phyloP scores from a whole-genome alignment of 2,113 vertebrate species.

The Pagrus major region DNA sequence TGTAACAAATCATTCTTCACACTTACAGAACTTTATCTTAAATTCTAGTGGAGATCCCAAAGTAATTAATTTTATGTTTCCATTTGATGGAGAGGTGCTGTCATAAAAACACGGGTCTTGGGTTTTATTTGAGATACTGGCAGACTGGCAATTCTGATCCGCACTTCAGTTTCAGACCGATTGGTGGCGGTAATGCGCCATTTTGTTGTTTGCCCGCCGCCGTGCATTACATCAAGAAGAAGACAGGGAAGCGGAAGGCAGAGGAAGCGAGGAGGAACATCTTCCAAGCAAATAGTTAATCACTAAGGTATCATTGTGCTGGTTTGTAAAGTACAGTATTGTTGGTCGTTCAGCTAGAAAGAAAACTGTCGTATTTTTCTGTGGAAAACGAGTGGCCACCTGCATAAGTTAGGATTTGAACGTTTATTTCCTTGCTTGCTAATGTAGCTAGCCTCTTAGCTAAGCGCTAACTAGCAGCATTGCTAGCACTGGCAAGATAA shows the following conservation, averaged over 20 bases:
- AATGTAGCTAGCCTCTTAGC: slow-evolving; percentile 2
- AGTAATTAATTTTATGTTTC: too few relatives aligned
- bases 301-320: neutral
- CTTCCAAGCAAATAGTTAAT: too few relatives aligned
- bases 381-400: neutral
- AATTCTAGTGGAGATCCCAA: neutral
- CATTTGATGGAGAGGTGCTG: neutral
- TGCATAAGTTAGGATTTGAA: rapidly evolving
- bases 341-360: neutral
- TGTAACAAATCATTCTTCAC: too few relatives aligned
- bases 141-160: neutral
- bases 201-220: neutral
- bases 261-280: too few relatives aligned
- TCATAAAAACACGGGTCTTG: too few relatives aligned
- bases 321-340: neutral
- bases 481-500: neutral
- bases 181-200: slow-evolving; percentile 1
- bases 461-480: slow-evolving; percentile 2
- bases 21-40: neutral
- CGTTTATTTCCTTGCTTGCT: neutral
- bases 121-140: too few relatives aligned
- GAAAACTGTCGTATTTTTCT: rapidly evolving
- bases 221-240: slow-evolving; percentile 20
- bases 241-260: neutral
- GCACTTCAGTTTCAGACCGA: neutral